Evolutionary conservation across 2,797 vertebrate genomes (phyloP), one percentile per base, ranked within the genome.

Genomic region (Pelobates cultripes): DNA sequence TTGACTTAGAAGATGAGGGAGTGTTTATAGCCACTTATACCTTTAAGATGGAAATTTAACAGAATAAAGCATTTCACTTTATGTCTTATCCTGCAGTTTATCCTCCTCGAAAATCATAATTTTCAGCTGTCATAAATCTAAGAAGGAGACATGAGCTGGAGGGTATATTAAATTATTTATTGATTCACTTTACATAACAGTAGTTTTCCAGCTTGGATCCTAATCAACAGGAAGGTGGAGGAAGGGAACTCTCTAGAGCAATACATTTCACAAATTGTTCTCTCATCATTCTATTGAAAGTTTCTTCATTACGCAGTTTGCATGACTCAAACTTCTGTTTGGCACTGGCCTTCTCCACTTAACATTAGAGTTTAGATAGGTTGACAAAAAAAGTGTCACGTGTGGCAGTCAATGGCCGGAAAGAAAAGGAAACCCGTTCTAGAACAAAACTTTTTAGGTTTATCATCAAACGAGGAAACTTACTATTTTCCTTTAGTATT

Each of bases 131-230:
- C 81, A 78, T 83, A 74, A 83, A 78, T 83, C 81, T 78, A 69
- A 83, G n/a, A 67, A 61, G 42, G n/a, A 78, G 70, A 73, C 63
- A 57, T 70, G 75, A 73, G 81, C 81, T 78, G 75, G 75, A 83
- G 81, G 81, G 81, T 69, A 74, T 70, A 78, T 78, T 83, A 83
- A 83, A 83, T 83, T 83, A 83, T 83, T 83, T 83, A 83, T 83
- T 78, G 81, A 83, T 83, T 83, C 75, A 69, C 81, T 83, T 78
- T 78, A 83, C 81, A 83, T 83, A 77, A 69, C 70, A 43, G 51
- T 83, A 72, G 81, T 78, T 75, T 83, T 73, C 40, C 60, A 81
- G 74, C 60, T 72, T 17, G 68, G 74, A 42, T 78, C 75, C 75
- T 78, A 83, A 78, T 83, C 81, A 83, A 73, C 75, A 83, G 81